Base-by-base conservation (phyloP, 2,888 invertebrate genomes). In the Mesoligia furuncula region DNA sequence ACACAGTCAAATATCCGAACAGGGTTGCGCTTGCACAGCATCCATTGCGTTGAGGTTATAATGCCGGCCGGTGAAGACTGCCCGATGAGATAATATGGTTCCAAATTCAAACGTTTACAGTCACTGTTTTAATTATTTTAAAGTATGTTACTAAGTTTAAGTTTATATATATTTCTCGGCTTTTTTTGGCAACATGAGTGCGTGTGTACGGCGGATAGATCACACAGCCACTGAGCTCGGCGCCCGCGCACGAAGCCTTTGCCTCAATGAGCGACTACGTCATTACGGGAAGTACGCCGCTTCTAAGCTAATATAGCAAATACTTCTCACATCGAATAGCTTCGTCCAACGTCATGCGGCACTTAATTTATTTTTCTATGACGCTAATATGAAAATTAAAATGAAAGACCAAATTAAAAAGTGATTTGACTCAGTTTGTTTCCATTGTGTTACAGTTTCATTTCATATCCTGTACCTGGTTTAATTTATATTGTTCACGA, bases 171-270 rank as follows among this genome's bases (percentile, higher is more conserved):
- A 85, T 66, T 57, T 64, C 77, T 71, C 73, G 81, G 64, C 75
- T 83, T 84, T 77, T 84, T 89, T 84, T 84, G 91, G 92, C 92
- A 90, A 91, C 93, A 93, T 94, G 92, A 91, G 94, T 93, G 96
- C 96, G 96, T 96, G 95, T 96, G 94, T 93, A 93, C 95, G 88
- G 92, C 94, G 93, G 92, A 95, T 96, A 96, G 96, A 95, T 95
- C 96, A 96, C 96, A 92, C 92, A 86, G 93, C 91, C 95, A 96
- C 96, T 96, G 96, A 96, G 95, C 94, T 85, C 90, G 74, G 93
- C 92, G 94, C 89, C 86, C 88, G 94, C 95, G 93, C 93, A 91
- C 91, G 88, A 90, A 91, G 93, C 89, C 95, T 94, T 93, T 92
- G 93, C 90, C 93, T 96, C 93, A 95, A 96, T 95, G 95, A 90